Conservation (phyloP, 2,888 invertebrate species). For the Macaria liturata region DNA sequence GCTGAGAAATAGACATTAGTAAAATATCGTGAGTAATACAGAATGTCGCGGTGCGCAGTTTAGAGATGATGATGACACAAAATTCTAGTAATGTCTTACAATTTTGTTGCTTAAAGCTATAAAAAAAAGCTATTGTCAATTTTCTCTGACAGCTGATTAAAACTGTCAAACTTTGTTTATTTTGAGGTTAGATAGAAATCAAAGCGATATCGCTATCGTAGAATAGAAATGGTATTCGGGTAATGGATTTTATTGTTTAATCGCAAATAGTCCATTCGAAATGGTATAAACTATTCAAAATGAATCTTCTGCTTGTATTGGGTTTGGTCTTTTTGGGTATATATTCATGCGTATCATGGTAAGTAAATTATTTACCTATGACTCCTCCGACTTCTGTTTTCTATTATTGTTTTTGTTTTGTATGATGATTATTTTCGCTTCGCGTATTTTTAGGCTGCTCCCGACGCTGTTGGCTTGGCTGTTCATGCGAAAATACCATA, state of each 20-base stretch:
- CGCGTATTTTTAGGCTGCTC: conserved; percentile 85
- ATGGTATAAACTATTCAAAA: conserved; percentile 53
- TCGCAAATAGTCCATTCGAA: conserved; percentile 31
- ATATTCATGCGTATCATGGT: conserved; percentile 86
- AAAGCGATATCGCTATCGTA: neutral
- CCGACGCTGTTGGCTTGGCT: conserved; percentile 91
- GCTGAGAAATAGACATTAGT: too few species aligned
- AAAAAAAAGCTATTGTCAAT: too few species aligned
- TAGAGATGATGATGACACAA: too few species aligned
- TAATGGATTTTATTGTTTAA: conserved; percentile 33
- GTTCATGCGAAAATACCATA: conserved; percentile 90
- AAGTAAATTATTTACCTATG: conserved; percentile 45
- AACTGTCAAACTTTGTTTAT: neutral
- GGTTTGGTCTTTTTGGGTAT: conserved; percentile 66
- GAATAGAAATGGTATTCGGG: neutral
- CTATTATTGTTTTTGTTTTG: conserved; percentile 59
- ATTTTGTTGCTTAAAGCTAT: too few species aligned
- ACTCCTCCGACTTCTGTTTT: conserved; percentile 42
- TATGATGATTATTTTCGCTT: conserved; percentile 44
- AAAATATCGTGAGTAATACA: too few species aligned
- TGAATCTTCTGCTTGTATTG: conserved; percentile 67
- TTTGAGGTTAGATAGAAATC: conserved; percentile 18
- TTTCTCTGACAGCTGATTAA: too few species aligned
- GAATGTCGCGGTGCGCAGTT: too few species aligned
- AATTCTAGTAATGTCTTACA: too few species aligned